A percentile compares a stretch with the other conserved stretches of the same genome.
phyloP scores from a whole-genome alignment of 2,888 invertebrate genomes.

The Mechanitis messenoides region DNA sequence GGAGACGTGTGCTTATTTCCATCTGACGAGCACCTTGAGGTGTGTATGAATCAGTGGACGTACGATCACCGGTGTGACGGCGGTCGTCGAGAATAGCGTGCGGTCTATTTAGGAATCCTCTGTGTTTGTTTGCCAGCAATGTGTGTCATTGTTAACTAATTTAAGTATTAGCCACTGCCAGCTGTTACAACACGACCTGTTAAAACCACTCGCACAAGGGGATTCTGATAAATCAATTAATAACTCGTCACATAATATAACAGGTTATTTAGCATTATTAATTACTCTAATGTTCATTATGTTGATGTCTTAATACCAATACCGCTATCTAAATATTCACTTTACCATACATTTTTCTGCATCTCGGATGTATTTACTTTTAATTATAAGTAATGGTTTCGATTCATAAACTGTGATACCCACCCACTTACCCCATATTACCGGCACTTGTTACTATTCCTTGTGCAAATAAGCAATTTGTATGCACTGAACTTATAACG shows the following conservation, averaged over 20 bases:
- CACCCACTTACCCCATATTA: conserved; percentile 30
- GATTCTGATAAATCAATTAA: conserved; percentile 48
- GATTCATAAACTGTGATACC: conserved; percentile 25
- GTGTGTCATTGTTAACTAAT: conserved; percentile 78
- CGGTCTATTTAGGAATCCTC: conserved; percentile 72
- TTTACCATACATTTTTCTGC: conserved; percentile 15
- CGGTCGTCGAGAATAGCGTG: conserved; percentile 65
- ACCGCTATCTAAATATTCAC: conserved; percentile 4
- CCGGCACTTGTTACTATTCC: conserved; percentile 44
- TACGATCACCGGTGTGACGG: conserved; percentile 70
- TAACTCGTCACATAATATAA: conserved; percentile 4
- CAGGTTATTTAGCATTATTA: background rate
- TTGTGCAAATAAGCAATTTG: conserved; percentile 64
- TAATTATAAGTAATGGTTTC: conserved; percentile 23
- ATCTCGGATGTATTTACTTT: conserved; percentile 18
- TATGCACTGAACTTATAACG: conserved; percentile 59
- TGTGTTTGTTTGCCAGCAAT: conserved; percentile 74
- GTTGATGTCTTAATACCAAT: too few relatives aligned
- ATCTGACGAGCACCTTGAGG: conserved; percentile 63
- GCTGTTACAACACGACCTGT: conserved; percentile 65
- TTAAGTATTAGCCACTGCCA: conserved; percentile 72
- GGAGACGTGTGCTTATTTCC: conserved; percentile 34
- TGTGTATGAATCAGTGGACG: conserved; percentile 70
- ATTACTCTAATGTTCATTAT: too few relatives aligned
- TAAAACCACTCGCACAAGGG: conserved; percentile 40